Evolutionary conservation across 2,888 invertebrate genomes (phyloP), one percentile per base, ranked within the genome.

Genomic region (Sabatieria punctata): DNA sequence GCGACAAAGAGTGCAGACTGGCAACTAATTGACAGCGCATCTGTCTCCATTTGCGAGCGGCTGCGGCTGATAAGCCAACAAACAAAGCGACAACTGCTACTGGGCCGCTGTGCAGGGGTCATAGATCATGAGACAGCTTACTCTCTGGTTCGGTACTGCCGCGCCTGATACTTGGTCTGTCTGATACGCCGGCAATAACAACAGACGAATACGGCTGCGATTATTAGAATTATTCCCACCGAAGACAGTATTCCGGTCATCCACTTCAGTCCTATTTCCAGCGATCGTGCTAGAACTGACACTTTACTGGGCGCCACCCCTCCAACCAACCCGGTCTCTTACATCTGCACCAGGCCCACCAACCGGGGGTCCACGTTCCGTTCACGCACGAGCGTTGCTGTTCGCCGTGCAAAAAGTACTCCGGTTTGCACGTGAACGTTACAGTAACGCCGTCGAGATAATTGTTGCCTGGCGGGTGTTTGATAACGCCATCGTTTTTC

Each of bases 301-400:
- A 6, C 26, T 8, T 41, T 11, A 18, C 11, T 8, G 15, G 8
- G 27, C 27, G 30, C 4, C 13, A 18, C 15, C 22, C n/a, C 8
- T 38, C 15, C 8, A 19, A 11, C 11, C 8, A 38, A 13, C 8
- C 8, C 38, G 18, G 13, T n/a, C 18, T 13, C 55, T 53, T 26
- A 57, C 56, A 30, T 55, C 57, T 49, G 48, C 57, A 57, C 57
- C 57, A 57, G 1, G 53, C 58, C 45, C 51, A 54, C 57, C 57
- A 57, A 11, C 57, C 57, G 13, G 57, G 57, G 11, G 52, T 54
- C 57, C 57, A 57, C 2, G 56, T 56, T n/a, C 57, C 57, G 40
- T 57, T 58, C 4, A 53, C 43, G 44, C 57, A 56, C 21, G 50
- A 53, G n/a, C 56, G 25, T 25, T 57, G 54, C 27, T 45, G 44